Evolutionary conservation across 2,888 invertebrate species (phyloP).

Genomic region (Drosophila ochracea): DNA sequence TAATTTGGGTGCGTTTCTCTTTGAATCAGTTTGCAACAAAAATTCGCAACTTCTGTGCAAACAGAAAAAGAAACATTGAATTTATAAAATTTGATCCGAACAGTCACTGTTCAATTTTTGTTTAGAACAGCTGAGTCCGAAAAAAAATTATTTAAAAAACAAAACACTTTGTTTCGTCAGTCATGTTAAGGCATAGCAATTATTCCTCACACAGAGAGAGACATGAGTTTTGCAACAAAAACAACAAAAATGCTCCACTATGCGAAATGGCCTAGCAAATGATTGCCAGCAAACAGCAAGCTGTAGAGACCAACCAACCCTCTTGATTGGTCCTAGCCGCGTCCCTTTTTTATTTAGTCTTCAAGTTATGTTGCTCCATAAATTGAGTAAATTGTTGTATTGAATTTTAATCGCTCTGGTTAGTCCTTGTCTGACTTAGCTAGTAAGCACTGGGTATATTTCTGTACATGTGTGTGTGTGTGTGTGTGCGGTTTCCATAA

Average conservation of each 20-base stretch:
- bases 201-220: background rate
- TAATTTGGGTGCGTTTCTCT: background rate
- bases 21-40: background rate
- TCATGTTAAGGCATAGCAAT: background rate
- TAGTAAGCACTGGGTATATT: background rate
- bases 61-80: background rate
- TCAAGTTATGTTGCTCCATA: slow-evolving; percentile 71
- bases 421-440: slow-evolving; percentile 40
- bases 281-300: background rate
- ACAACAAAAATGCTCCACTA: background rate
- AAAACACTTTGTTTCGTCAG: background rate
- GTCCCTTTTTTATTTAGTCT: slow-evolving; percentile 63
- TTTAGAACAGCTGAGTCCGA: background rate
- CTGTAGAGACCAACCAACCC: background rate
- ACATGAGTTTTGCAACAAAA: background rate
- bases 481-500: slow-evolving; percentile 3
- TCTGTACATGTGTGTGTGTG: background rate
- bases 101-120: background rate
- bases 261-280: background rate
- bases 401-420: slow-evolving; percentile 73
- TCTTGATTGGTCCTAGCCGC: background rate
- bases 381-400: slow-evolving; percentile 72
- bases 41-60: background rate
- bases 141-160: background rate
- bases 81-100: background rate